Base-by-base conservation (phyloP, 2,888 invertebrate species). In the Ypsolopha scabrella region DNA sequence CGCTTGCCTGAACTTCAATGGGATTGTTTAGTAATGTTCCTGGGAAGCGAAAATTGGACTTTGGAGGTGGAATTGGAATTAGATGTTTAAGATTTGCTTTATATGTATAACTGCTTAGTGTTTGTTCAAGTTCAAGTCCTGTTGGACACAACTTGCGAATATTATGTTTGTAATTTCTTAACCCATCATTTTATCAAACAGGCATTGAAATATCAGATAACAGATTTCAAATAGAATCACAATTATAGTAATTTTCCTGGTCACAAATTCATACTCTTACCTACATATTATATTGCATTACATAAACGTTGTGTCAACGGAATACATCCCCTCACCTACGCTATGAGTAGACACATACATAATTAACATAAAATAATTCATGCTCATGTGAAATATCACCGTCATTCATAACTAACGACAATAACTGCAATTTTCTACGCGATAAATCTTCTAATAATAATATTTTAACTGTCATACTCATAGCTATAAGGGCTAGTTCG, bases 371-470 rank as follows among this genome's bases (percentile, higher is more conserved):
- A 81, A 80, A 79, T 76, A 70, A 79, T 79, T 80, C 81, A 81
- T 80, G 80, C 80, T 78, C 74, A 75, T 67, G 75, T 79, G 77
- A 80, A 75, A 79, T 80, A 82, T 80, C 62, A 64, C 70, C 68
- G 68, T 70, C 68, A 63, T 64, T 70, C 68, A 64, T 64, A 64
- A 53, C 59, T 64, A 58, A 70, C 71, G 68, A 83, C 83, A 85
- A 85, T 82, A 73, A 74, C 70, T 82, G 74, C 77, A 85, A 86
- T 86, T 86, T 86, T 86, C 83, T 80, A 68, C 74, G 80, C 82
- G 80, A 83, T 86, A 83, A 83, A 83, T 83, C 81, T 73, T 67
- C 58, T 74, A 81, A 85, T 82, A 83, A 85, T 82, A 83, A 82
- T 83, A 82, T 75, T 80, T n/a, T 76, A 71, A 74, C 65, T 47